phyloP scores from a whole-genome alignment of 2,888 invertebrate species.

The Pseudeuparius sepicola region DNA sequence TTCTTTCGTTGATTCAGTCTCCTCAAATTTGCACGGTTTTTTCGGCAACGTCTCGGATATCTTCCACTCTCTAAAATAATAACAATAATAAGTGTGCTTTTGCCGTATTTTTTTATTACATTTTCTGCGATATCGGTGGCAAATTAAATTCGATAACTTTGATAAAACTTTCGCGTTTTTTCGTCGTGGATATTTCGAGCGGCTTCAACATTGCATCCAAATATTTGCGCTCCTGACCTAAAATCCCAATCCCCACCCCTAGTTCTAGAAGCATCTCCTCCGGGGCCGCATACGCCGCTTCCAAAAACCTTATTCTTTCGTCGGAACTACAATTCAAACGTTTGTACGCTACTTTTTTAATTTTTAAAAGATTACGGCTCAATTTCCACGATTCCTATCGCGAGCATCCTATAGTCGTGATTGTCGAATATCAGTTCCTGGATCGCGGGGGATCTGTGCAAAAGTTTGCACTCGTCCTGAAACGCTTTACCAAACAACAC shows the following conservation, averaged over 20 bases:
- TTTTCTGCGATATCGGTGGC: conserved; percentile 29
- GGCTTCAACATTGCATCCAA: conserved; percentile 49
- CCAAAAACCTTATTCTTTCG: conserved; percentile 43
- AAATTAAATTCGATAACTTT: conserved; percentile 30
- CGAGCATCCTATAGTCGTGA: conserved; percentile 51
- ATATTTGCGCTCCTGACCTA: conserved; percentile 45
- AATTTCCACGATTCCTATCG: conserved; percentile 41
- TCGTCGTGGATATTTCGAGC: conserved; percentile 29
- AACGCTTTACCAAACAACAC: conserved; percentile 47
- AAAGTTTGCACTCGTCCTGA: conserved; percentile 45
- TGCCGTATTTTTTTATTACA: too few relatives aligned
- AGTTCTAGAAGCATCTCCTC: conserved; percentile 43
- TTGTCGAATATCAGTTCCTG: conserved; percentile 48
- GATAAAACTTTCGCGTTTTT: conserved; percentile 23
- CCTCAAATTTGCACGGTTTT: conserved; percentile 26
- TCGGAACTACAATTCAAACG: conserved; percentile 27
- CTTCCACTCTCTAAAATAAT: conserved; percentile 24
- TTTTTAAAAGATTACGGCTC: conserved; percentile 28
- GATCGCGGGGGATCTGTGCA: conserved; percentile 48
- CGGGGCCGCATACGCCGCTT: conserved; percentile 44
- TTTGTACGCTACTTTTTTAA: conserved; percentile 5
- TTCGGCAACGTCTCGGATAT: conserved; percentile 28
- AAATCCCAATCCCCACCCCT: conserved; percentile 47
- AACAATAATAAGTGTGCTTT: too few relatives aligned
- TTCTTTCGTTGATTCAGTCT: conserved; percentile 25